Base-by-base conservation (phyloP, 2,113 vertebrate genomes). In the Peromyscus maniculatus region DNA sequence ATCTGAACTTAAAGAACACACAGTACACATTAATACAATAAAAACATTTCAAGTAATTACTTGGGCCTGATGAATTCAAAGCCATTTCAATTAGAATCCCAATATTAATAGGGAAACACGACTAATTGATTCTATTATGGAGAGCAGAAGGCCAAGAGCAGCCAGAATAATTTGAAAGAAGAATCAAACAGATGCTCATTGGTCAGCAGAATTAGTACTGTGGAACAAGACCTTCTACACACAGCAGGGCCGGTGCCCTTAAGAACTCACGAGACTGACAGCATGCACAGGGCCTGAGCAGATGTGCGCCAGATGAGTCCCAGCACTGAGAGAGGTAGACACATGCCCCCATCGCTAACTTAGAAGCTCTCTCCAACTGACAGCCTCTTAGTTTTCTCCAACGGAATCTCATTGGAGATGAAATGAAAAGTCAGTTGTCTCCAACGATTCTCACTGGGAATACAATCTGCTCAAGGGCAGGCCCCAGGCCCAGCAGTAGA, bases 1-100 rank as follows among this genome's bases (percentile, higher is more conserved):
- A 93, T 75, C 39, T 57, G 28, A 95, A 71, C 12, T 88, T 92
- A 71, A 91, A 43, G 72, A 78, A 52, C 55, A 89, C 64, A 91
- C 1, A 77, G 16, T 12, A 17, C 46, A 69, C 71, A 33, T 52
- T 74, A 93, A 91, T 39, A 75, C 79, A 69, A 78, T 74, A 64
- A 83, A 95, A 72, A 91, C 55, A 88, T 89, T 92, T 89, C 57
- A 88, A 86, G 11, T 86, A 79, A 49, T 86, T 57, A 87, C 12
- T 10, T 26, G 91, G 39, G 36, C 57, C 90, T 97, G 79, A 71
- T 80, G 89, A 91, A 79, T 84, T 84, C 31, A 91, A 26, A 57
- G 36, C 7, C 7, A 80, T 89, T 89, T 77, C 72, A 55, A 75
- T 36, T 75, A 96, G 95, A 91, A 90, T 59, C 36, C 75, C n/a